Evolutionary conservation across 2,113 vertebrate species (phyloP), one percentile per base, ranked within the genome.

Genomic region (Garra rufa): DNA sequence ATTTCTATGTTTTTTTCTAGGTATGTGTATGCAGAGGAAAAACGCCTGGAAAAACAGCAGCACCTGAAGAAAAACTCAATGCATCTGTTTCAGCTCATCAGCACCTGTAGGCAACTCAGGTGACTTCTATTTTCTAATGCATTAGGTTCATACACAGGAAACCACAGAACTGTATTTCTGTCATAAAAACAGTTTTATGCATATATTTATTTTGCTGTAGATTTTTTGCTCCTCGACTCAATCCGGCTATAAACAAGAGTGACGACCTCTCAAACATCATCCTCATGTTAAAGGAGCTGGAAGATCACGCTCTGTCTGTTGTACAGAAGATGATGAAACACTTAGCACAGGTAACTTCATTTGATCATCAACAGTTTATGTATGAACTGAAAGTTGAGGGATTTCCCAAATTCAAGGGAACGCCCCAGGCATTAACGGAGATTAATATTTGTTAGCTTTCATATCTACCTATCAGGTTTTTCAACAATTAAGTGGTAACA

Each of bases 31-130:
- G 76, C 61, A 24, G 87, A 90, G 82, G 52, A 3, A 0, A 46
- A n/a, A 0, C 1, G 41, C 3, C 86, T 92, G 3, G 2, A 24
- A 9, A 17, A 55, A 15, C n/a, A 30, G 19, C 41, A 43, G 48
- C 24, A 0, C 15, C 34, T 46, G 63, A 7, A 80, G 19, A 61
- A 63, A 46, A 76, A 84, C 75, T 85, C 11, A 2, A 67, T 83
- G 2, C 10, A 82, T 57, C 85, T 90, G 82, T 84, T 91, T 69
- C 88, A 87, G 77, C 83, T 85, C 59, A 70, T 92, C 73, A 90
- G 76, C 48, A 89, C 86, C 15, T 94, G 89, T 38, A 82, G 59
- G 52, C 52, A 91, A 44, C 84, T 93, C 80, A 88, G 84, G 92
- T 93, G 52, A 89, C 89, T 71, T 69, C 28, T 26, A 17, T 4